phyloP scores from a whole-genome alignment of 2,797 vertebrate genomes.

The Pangasius sanitwongsei region DNA sequence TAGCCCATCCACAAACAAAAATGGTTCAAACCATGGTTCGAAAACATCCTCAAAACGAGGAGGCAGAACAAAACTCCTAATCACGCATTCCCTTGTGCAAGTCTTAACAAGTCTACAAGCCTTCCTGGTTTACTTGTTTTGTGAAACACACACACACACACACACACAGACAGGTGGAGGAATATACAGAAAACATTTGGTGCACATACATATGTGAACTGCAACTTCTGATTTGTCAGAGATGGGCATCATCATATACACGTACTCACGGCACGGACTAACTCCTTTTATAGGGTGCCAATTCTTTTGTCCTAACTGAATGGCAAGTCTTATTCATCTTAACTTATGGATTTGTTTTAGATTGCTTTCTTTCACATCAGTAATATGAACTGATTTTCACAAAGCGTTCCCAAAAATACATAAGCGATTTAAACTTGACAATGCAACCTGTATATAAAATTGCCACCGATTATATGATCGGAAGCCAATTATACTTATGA shows the following conservation, averaged over 20 bases:
- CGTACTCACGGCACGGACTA: background rate
- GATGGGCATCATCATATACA: background rate
- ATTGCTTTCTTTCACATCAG: background rate
- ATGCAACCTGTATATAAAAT: background rate
- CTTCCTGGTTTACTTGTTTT: slow-evolving; percentile 44
- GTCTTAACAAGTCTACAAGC: slow-evolving; percentile 67
- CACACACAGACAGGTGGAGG: slow-evolving; percentile 14
- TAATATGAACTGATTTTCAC: background rate
- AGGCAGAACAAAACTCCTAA: background rate
- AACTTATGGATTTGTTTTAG: background rate
- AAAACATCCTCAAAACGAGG: too few species aligned
- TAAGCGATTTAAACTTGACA: background rate
- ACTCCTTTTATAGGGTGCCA: background rate
- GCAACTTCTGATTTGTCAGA: background rate
- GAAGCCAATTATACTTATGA: background rate
- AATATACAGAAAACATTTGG: slow-evolving; percentile 19
- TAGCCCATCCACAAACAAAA: background rate
- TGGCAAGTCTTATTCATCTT: background rate
- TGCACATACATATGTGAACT: background rate
- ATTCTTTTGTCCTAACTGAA: background rate
- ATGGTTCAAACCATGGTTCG: background rate
- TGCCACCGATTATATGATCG: background rate
- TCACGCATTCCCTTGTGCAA: slow-evolving; percentile 51
- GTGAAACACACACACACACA: background rate
- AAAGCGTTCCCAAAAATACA: background rate